A percentile compares a stretch with the other conserved stretches of the same genome.
Conservation (phyloP, 2,797 vertebrate species). For the Acanthis flammea region DNA sequence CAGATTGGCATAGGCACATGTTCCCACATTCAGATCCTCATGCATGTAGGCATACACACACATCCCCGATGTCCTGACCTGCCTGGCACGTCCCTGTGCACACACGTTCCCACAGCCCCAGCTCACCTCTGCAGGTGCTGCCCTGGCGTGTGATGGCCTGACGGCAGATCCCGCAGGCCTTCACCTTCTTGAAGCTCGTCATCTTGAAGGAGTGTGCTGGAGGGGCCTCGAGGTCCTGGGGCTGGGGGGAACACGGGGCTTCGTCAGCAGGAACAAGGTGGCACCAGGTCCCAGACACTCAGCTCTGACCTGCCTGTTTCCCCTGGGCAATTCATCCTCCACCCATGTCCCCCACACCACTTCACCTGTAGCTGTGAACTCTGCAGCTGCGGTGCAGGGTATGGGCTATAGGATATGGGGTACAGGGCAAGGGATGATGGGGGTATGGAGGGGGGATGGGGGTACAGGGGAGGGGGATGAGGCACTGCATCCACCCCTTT, state of each 20-base stretch:
- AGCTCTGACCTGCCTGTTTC: background rate
- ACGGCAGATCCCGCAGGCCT: conserved; percentile 89
- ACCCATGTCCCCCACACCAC: fast-evolving
- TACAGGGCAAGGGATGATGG: background rate
- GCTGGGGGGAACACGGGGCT: conserved; percentile 68
- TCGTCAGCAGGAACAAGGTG: fast-evolving
- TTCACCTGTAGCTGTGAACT: too few relatives aligned
- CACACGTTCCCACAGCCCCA: fast-evolving
- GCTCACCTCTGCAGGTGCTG: conserved; percentile 91
- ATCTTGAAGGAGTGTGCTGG: conserved; percentile 89
- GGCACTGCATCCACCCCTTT: background rate
- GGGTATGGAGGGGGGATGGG: background rate
- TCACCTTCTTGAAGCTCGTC: conserved; percentile 95
- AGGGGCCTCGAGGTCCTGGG: conserved; percentile 89
- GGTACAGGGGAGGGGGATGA: too few relatives aligned
- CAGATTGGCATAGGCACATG: fast-evolving
- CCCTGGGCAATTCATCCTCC: background rate
- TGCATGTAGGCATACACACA: fast-evolving
- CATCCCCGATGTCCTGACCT: fast-evolving
- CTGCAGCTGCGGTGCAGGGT: background rate
- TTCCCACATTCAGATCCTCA: fast-evolving
- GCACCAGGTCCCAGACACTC: background rate
- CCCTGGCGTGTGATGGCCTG: conserved; percentile 90
- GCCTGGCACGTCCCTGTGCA: fast-evolving
- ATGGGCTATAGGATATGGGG: fast-evolving